These are phyloP conservation scores for Pygocentrus nattereri DNA, from an alignment of 2,797 vertebrate species.

Conservation along the genomic window DNA sequence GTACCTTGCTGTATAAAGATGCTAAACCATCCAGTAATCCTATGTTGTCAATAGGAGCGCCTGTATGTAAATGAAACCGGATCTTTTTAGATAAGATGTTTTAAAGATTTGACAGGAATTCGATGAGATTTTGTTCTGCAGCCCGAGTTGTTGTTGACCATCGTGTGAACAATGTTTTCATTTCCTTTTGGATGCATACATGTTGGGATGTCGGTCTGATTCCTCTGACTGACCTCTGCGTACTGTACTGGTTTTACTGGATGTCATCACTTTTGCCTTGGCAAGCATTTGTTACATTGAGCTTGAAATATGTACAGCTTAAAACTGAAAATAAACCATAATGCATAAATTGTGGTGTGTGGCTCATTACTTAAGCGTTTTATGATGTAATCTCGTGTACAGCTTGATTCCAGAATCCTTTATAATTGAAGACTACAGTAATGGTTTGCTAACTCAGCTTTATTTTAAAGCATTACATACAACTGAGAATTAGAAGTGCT, in stretches of 20 bases:
- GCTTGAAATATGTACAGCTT: conserved; percentile 65
- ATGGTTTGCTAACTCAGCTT: not conserved
- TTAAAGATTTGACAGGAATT: conserved; percentile 19
- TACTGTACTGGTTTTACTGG: conserved; percentile 53
- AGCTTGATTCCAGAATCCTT: not conserved
- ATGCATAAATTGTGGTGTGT: conserved; percentile 1
- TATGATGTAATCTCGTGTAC: not conserved
- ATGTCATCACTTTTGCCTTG: conserved; percentile 59
- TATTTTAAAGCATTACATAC: conserved; percentile 10
- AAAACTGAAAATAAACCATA: conserved; percentile 60
- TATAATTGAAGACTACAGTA: not conserved
- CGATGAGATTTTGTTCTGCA: conserved; percentile 23
- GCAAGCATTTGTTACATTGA: conserved; percentile 61
- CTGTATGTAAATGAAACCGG: conserved; percentile 23
- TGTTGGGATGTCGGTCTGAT: conserved; percentile 47
- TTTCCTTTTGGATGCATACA: conserved; percentile 44
- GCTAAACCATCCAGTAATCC: conserved; percentile 8
- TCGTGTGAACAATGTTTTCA: conserved; percentile 9
- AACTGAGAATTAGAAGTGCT: conserved; percentile 26
- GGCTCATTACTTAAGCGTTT: not conserved
- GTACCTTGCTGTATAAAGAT: conserved; percentile 40
- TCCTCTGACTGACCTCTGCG: conserved; percentile 43
- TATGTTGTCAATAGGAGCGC: conserved; percentile 15
- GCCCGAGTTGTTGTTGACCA: conserved; percentile 8
- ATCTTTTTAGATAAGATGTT: conserved; percentile 4